phyloP scores from a whole-genome alignment of 2,113 vertebrate species.

The Cebidichthys violaceus region DNA sequence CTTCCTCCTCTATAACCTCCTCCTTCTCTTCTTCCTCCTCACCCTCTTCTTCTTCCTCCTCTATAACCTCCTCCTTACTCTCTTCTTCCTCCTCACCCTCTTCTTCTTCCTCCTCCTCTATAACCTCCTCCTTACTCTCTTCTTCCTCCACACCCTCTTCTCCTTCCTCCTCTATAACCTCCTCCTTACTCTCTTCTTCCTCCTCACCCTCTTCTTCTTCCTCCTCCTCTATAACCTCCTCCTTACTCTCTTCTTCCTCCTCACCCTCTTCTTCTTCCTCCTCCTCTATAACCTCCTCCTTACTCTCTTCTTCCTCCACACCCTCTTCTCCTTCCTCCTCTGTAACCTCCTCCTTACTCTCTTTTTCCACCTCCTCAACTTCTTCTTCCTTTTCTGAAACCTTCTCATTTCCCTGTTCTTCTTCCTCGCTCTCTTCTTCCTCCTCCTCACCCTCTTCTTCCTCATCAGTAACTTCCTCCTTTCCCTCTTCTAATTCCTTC shows the following conservation, averaged over 20 bases:
- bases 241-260: neutral
- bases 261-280: neutral
- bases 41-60: neutral
- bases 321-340: neutral
- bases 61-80: neutral
- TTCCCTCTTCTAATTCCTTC: slow-evolving; percentile 4
- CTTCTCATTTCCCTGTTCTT: neutral
- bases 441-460: too few relatives aligned
- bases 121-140: neutral
- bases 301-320: neutral
- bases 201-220: neutral
- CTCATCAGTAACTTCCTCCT: neutral
- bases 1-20: neutral
- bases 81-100: neutral
- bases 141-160: neutral
- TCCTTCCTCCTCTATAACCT: too few relatives aligned
- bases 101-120: neutral
- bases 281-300: neutral
- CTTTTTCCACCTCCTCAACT: neutral
- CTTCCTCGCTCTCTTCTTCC: neutral
- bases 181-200: neutral
- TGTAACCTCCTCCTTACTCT: neutral
- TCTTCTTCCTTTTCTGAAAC: neutral
- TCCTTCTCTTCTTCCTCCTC: neutral
- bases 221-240: neutral